Base-by-base conservation (phyloP, 2,888 invertebrate species). In the Pachydiplax longipennis region DNA sequence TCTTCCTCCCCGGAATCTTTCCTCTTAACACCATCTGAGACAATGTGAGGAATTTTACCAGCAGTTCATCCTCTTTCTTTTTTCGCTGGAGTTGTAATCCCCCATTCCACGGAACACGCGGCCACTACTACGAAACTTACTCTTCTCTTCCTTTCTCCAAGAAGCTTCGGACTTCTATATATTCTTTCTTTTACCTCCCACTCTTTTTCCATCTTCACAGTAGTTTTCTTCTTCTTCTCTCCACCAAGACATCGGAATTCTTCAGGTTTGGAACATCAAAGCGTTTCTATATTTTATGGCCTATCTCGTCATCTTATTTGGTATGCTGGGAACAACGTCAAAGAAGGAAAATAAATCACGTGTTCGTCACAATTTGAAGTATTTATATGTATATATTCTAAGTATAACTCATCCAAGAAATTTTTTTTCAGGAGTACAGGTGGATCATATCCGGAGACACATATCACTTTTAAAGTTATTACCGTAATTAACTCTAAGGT, bases 21-120 rank as follows among this genome's bases (percentile, higher is more conserved):
- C 82, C 82, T 53, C 83, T 83, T 40, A 40, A 53, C 83, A 83
- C 53, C 53, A 22, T 58, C 83, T 31, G 35, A 83, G 83, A 83
- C 83, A 83, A 83, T 83, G 83, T 31, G 83, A 25, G 83, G 83
- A 83, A 83, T 83, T 58, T 48, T 83, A 83, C 53, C 58, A 15
- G 58, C 31, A 18, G 83, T 48, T 15, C 15, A 31, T 35, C 58
- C 53, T 82, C 25, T n/a, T 48, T 82, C 81, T 48, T 31, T 48
- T 40, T 15, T 25, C n/a, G 25, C 82, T 10, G 8, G 25, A 40
- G 44, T 40, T 48, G 40, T 48, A 44, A 40, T 44, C n/a, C 82
- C 82, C 22, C 44, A 44, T 82, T 31, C 83, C 58, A 31, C 2
- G 31, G 58, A 83, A 83, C 83, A 58, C 53, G 58, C 31, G 53